phyloP scores from a whole-genome alignment of 1,140 invertebrate species.

The Lepidostoma basale region DNA sequence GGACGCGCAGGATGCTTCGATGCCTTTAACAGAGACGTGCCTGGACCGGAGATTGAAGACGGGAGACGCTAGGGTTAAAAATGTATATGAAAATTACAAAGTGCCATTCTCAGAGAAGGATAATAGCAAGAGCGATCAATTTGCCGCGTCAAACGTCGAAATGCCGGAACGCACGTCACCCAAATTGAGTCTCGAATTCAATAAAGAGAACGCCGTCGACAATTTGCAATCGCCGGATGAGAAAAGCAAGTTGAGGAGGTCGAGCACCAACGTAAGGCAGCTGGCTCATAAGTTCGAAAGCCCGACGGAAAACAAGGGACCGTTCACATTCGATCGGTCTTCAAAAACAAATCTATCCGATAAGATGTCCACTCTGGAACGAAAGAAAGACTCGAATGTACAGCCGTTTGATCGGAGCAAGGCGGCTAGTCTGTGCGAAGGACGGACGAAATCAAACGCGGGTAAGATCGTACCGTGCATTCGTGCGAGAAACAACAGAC shows the following conservation, averaged over 20 bases:
- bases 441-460: slow-evolving; percentile 20
- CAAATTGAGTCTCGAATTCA: slow-evolving; percentile 34
- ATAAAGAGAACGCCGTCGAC: slow-evolving; percentile 42
- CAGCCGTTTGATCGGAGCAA: slow-evolving; percentile 46
- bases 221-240: slow-evolving; percentile 25
- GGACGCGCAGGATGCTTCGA: not conserved
- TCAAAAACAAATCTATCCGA: slow-evolving; percentile 37
- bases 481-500: slow-evolving; percentile 51
- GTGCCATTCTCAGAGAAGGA: slow-evolving; percentile 19
- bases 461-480: slow-evolving; percentile 39
- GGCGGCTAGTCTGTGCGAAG: slow-evolving; percentile 42
- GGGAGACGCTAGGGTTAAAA: not conserved
- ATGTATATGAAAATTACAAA: slow-evolving; percentile 41
- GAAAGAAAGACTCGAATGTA: slow-evolving; percentile 42
- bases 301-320: slow-evolving; percentile 58
- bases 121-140: not conserved
- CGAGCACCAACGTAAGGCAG: slow-evolving; percentile 59
- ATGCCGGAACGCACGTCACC: not conserved
- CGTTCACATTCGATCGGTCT: slow-evolving; percentile 57
- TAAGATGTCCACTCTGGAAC: slow-evolving; percentile 34
- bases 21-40: slow-evolving; percentile 32
- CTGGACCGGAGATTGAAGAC: slow-evolving; percentile 28
- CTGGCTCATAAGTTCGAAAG: slow-evolving; percentile 65
- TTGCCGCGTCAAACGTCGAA: not conserved
- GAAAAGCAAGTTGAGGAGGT: slow-evolving; percentile 19